Percentiles rank a stretch among this genome's conserved stretches.
Conservation (phyloP, 2,797 vertebrate species). For the Phyllotis vaccarum region DNA sequence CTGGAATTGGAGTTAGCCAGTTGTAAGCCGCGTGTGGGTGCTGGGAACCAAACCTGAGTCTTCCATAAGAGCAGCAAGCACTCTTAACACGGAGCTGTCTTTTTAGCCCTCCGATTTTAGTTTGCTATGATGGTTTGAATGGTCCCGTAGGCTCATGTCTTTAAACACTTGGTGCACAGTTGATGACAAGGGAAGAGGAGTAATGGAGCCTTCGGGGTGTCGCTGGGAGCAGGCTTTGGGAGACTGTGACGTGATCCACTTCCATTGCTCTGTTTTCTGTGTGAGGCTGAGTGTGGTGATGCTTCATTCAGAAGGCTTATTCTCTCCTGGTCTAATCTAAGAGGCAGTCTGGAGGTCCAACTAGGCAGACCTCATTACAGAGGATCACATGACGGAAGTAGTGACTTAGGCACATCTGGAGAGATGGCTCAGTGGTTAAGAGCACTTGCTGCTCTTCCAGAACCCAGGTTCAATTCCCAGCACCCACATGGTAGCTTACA, state of each 20-base stretch:
- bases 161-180: background rate
- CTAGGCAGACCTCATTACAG: background rate
- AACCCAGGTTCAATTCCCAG: background rate
- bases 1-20: background rate
- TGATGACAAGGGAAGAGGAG: background rate
- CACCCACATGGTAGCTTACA: background rate
- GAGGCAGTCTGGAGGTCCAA: background rate
- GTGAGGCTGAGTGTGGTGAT: background rate
- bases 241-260: background rate
- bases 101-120: background rate
- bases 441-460: background rate
- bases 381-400: background rate
- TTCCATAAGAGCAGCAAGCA: background rate
- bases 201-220: background rate
- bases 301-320: background rate
- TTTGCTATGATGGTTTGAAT: background rate
- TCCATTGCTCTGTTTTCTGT: background rate
- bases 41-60: background rate
- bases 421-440: background rate
- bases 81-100: background rate
- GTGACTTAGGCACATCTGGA: background rate
- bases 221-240: background rate
- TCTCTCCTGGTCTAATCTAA: background rate
- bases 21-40: background rate
- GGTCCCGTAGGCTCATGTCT: background rate